A percentile compares a stretch with the other conserved stretches of the same genome.
Conservation (phyloP, 2,113 vertebrate genomes). For the Rhinogobius similis region DNA sequence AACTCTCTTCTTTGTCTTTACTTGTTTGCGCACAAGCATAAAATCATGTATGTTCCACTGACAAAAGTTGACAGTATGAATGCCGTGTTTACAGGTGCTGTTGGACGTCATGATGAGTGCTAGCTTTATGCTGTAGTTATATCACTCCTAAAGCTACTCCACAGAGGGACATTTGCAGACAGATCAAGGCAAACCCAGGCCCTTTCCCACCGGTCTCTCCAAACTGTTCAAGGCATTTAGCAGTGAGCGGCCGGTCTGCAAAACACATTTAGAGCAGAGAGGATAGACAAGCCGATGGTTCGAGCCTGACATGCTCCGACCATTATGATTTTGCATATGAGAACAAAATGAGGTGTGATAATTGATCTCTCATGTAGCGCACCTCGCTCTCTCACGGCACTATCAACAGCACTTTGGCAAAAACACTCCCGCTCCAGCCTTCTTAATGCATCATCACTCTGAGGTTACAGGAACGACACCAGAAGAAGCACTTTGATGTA, state of each 20-base stretch:
- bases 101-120: constrained; percentile 57
- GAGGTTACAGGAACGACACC: constrained; percentile 78
- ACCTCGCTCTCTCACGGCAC: constrained; percentile 70
- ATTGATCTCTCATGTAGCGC: constrained; percentile 76
- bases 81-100: constrained; percentile 54
- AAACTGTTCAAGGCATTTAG: constrained; percentile 70
- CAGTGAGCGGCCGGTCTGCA: constrained; percentile 68
- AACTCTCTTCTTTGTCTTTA: constrained; percentile 10
- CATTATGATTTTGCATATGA: constrained; percentile 79
- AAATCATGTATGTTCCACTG: constrained; percentile 5
- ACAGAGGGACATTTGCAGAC: constrained; percentile 65
- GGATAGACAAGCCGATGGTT: constrained; percentile 68
- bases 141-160: constrained; percentile 68
- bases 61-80: constrained; percentile 29
- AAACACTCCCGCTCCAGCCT: constrained; percentile 55
- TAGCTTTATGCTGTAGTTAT: constrained; percentile 68
- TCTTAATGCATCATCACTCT: constrained; percentile 72
- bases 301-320: constrained; percentile 71
- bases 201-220: constrained; percentile 59
- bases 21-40: constrained; percentile 38
- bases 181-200: constrained; percentile 67
- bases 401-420: constrained; percentile 61
- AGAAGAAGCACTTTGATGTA: constrained; percentile 76
- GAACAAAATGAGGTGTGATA: constrained; percentile 81
- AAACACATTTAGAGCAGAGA: constrained; percentile 75